Base-by-base conservation (phyloP, 2,113 vertebrate species). In the Notothenia rossii region DNA sequence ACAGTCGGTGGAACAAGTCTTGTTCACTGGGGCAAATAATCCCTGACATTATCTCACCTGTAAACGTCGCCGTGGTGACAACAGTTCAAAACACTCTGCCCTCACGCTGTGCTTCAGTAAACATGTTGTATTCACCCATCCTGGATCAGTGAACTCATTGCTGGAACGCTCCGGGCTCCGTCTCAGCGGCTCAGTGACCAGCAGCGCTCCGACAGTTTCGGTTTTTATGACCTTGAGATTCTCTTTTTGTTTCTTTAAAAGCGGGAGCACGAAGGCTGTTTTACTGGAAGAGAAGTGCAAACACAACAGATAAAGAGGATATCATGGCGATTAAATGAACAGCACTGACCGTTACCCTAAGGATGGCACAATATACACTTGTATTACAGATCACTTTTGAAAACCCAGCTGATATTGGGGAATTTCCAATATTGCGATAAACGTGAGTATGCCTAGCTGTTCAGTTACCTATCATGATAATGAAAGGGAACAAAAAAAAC, bases 1-100 rank as follows among this genome's bases (percentile, higher is more conserved):
- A 36, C 17, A 11, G 54, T 13, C 36, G 33, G 6, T 20, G 36
- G 61, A 60, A 60, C 36, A 20, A 3, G 20, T 36, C 7, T 7
- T 63, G 71, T 75, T 56, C 65, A 53, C 13, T 17, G 58, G 14
- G 54, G 72, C 33, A 15, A 62, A 78, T 25, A 79, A 72, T 72
- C 66, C 62, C 25, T 59, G 2, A 61, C 63, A 69, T 48, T 0
- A 56, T 58, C 64, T 56, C 72, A 65, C 8, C 46, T 25, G 33
- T 74, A 50, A 76, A 63, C 10, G 46, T 8, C 43, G 65, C 18
- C 13, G 4, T 25, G 48, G 14, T 11, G 36, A 25, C 20, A 60
- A 43, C 22, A 51, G 70, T 36, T 75, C 49, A 77, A 51, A 83
- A 73, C 20, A 14, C 53, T 50, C 13, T 49, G 36, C 49, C 20